A percentile compares a stretch with the other conserved stretches of the same genome.
These are phyloP conservation scores for Chrysopa pallens DNA, from an alignment of 1,140 invertebrate species.

Conservation along the genomic window DNA sequence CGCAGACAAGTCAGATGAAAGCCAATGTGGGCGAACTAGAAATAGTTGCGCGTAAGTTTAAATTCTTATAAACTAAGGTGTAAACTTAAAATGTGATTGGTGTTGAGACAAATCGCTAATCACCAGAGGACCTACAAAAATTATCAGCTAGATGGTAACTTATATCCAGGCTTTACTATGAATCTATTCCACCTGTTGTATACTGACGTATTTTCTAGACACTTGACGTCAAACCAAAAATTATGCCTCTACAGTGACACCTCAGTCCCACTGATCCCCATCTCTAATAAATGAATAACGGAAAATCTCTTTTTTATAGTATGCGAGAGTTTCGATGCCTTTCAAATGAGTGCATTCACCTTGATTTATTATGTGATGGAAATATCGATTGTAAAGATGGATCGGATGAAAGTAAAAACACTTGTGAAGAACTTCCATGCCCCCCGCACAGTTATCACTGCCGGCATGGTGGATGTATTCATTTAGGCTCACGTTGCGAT, in stretches of 20 bases:
- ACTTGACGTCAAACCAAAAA: too few species aligned
- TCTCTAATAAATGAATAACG: too few species aligned
- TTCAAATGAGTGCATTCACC: constrained; percentile 32
- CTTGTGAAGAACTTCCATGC: constrained; percentile 20
- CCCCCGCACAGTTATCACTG: constrained; percentile 24
- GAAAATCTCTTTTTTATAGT: constrained; percentile 5
- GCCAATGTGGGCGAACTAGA: constrained; percentile 2
- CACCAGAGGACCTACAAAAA: too few species aligned
- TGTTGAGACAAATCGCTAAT: too few species aligned
- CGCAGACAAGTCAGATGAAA: constrained; percentile 7
- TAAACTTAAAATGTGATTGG: too few species aligned
- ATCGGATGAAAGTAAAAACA: constrained; percentile 36
- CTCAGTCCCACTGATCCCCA: too few species aligned
- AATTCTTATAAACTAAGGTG: neutral
- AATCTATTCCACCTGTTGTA: too few species aligned
- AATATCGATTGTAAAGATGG: constrained; percentile 36
- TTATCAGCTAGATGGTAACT: too few species aligned
- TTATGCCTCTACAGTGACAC: too few species aligned
- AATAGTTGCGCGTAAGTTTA: constrained; percentile 3
- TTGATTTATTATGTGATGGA: constrained; percentile 35
- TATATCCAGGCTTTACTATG: too few species aligned
- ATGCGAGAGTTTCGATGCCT: constrained; percentile 29
- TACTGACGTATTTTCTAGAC: too few species aligned
- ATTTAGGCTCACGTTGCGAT: constrained; percentile 25
- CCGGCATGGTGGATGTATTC: constrained; percentile 29